These are phyloP conservation scores for Formica selysi DNA, from an alignment of 1,140 invertebrate species.

Conservation along the genomic window DNA sequence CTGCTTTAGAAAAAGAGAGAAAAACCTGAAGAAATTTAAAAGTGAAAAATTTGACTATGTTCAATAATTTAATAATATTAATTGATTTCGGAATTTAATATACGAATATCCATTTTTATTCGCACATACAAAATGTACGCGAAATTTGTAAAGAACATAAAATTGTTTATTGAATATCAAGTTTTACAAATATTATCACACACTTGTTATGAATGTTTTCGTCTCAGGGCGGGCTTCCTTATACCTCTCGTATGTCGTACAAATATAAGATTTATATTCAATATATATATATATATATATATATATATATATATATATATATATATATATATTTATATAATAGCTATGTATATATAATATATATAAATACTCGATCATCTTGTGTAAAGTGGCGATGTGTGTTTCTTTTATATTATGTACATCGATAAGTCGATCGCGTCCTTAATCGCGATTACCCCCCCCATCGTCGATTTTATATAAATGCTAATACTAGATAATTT, in stretches of 20 bases:
- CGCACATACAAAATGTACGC: neutral
- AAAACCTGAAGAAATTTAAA: no score
- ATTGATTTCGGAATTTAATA: no score
- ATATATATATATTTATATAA: no score
- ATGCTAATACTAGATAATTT: constrained; percentile 64
- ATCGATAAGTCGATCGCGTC: constrained; percentile 68
- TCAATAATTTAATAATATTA: neutral
- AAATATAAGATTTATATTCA: constrained; percentile 83
- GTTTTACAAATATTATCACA: constrained; percentile 87
- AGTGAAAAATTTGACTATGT: no score
- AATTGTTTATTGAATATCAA: constrained; percentile 84
- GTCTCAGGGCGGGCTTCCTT: constrained; percentile 78
- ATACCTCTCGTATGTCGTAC: constrained; percentile 78
- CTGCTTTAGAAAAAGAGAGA: no score
- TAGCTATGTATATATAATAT: constrained; percentile 69
- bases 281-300: no score
- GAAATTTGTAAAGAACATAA: constrained; percentile 81
- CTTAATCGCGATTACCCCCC: neutral
- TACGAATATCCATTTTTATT: neutral
- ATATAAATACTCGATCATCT: constrained; percentile 82
- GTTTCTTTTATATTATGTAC: constrained; percentile 76
- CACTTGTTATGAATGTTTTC: constrained; percentile 84
- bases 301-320: no score
- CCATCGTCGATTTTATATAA: constrained; percentile 41
- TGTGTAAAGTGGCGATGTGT: constrained; percentile 72